phyloP scores from a whole-genome alignment of 1,140 invertebrate genomes.

The Stegodyphus mimosarum region DNA sequence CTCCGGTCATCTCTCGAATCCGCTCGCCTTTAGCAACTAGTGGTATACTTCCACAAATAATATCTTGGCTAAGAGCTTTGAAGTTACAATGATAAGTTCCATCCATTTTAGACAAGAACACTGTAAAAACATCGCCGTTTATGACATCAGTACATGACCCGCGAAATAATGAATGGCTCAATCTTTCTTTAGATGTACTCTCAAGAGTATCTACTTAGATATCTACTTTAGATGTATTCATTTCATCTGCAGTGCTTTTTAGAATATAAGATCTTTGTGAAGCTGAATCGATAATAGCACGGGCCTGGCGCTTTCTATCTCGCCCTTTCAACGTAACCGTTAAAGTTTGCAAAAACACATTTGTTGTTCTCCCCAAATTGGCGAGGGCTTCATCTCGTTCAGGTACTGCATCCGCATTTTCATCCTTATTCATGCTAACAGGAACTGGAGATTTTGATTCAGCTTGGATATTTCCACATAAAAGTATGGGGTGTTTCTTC shows the following conservation, averaged over 20 bases:
- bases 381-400: background rate
- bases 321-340: background rate
- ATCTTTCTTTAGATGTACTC: background rate
- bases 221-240: too few relatives aligned
- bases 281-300: conserved; percentile 3
- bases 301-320: background rate
- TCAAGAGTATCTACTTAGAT: too few relatives aligned
- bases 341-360: conserved; percentile 23
- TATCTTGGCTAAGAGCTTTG: conserved; percentile 5
- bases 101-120: background rate
- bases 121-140: background rate
- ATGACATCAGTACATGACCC: background rate
- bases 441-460: conserved; percentile 4
- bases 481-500: conserved; percentile 15
- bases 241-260: background rate
- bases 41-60: conserved; percentile 5
- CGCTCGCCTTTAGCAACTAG: background rate
- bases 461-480: conserved; percentile 1
- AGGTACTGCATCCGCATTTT: background rate
- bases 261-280: conserved; percentile 7
- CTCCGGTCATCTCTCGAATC: background rate
- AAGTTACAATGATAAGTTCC: too few relatives aligned
- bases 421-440: background rate
- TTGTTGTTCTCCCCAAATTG: conserved; percentile 4
- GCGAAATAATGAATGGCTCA: conserved; percentile 1